Conservation (phyloP, 2,888 invertebrate species). For the Helobdella robusta region DNA sequence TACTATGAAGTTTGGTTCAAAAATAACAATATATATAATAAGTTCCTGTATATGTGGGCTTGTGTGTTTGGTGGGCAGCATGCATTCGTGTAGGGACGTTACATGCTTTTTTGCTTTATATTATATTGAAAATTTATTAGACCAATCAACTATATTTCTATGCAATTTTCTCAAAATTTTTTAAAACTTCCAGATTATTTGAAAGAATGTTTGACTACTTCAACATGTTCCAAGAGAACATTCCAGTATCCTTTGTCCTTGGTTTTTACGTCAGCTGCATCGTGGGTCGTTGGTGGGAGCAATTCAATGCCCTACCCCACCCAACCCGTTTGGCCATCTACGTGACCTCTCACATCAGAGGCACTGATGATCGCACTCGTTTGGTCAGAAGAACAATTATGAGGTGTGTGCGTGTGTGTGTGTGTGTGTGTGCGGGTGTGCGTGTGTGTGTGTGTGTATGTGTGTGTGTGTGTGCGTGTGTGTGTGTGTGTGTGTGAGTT, state of each 20-base stretch:
- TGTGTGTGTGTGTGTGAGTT: no score
- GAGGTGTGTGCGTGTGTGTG: constrained; percentile 16
- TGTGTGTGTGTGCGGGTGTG: constrained; percentile 14
- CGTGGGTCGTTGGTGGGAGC: constrained; percentile 84
- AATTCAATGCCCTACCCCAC: constrained; percentile 54
- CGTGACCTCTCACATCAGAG: constrained; percentile 20
- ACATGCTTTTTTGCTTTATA: no score
- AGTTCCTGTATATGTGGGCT: no score
- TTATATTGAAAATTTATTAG: no score
- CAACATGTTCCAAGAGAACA: constrained; percentile 72
- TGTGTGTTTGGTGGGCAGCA: no score
- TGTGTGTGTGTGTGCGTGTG: no score
- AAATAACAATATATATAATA: no score
- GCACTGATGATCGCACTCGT: constrained; percentile 55
- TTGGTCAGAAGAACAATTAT: constrained; percentile 50
- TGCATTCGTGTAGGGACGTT: no score
- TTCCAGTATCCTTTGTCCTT: constrained; percentile 84
- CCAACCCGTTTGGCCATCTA: constrained; percentile 16
- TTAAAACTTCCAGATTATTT: constrained; percentile 60
- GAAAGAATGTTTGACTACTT: constrained; percentile 75
- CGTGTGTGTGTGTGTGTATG: constrained; percentile 13
- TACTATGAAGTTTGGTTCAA: no score
- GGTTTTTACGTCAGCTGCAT: constrained; percentile 88
- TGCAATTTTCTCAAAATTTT: no score
- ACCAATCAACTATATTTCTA: no score